phyloP scores from a whole-genome alignment of 2,888 invertebrate genomes.

The Lasiommata megera region DNA sequence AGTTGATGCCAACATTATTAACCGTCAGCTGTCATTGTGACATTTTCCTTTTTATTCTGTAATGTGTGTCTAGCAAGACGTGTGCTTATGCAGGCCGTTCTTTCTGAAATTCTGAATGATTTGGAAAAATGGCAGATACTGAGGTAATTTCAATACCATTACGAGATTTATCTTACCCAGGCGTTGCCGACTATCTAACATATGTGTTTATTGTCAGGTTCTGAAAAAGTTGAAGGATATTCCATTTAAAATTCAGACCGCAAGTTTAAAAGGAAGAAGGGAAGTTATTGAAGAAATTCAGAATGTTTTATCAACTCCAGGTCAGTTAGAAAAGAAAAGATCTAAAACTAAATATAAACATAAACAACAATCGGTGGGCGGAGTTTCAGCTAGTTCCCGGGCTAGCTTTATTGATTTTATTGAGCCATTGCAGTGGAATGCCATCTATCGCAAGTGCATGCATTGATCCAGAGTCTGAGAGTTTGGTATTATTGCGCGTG shows the following conservation, averaged over 20 bases:
- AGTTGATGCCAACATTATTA: too few relatives aligned
- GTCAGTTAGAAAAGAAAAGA: too few relatives aligned
- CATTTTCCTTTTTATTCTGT: constrained; percentile 41
- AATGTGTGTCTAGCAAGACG: constrained; percentile 43
- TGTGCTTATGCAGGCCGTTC: constrained; percentile 46
- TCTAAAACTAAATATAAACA: background rate
- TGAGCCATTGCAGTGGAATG: constrained; percentile 6
- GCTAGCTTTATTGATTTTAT: constrained; percentile 32
- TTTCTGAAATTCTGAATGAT: constrained; percentile 53
- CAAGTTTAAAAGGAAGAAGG: constrained; percentile 86
- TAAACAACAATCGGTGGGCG: background rate
- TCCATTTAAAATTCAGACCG: constrained; percentile 86
- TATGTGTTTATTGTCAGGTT: constrained; percentile 69
- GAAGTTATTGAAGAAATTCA: constrained; percentile 85
- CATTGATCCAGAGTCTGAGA: constrained; percentile 8
- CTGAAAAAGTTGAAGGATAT: constrained; percentile 87
- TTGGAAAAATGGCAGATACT: constrained; percentile 84
- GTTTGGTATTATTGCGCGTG: background rate
- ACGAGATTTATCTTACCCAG: constrained; percentile 6
- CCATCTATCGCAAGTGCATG: constrained; percentile 13
- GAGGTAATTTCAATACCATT: constrained; percentile 73
- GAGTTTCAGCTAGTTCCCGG: background rate
- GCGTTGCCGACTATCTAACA: constrained; percentile 29
- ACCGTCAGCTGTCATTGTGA: constrained; percentile 21
- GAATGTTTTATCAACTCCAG: constrained; percentile 86